Base-by-base conservation (phyloP, 2,888 invertebrate genomes). In the Biston betularia region DNA sequence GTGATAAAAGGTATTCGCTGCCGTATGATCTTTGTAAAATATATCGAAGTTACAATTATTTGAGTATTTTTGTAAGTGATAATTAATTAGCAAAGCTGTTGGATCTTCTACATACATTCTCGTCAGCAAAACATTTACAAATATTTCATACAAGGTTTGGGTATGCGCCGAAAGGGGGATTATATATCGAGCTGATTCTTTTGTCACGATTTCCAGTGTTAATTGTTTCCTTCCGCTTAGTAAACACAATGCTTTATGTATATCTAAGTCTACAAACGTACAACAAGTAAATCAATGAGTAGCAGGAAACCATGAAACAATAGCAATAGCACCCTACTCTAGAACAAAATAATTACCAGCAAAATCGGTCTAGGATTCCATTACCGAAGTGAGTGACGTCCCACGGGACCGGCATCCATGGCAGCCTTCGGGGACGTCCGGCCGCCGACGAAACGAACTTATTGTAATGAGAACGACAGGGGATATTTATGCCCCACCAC, bases 401-500 rank as follows among this genome's bases (percentile, higher is more conserved):
- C 89, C 91, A 68, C 65, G 89, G 88, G 92, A 88, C 75, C 70
- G 75, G 83, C 83, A 84, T 89, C 89, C 88, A 83, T 81, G 81
- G 81, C 86, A 81, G 83, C 85, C 88, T 85, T 75, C 74, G 70
- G 89, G 89, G 88, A 88, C 83, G 81, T 86, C 63, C 63, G 59
- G 58, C 67, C 55, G 12, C 64, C 60, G 58, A 48, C 53, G 49
- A 78, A 85, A 85, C 88, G 77, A 88, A 90, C 86, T 89, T 88
- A 90, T 91, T 90, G 90, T 92, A 92, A 92, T 91, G 91, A 92
- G 90, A 77, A 82, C 87, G 92, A 89, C 90, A 89, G 86, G 88
- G 80, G 91, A 92, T 93, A 93, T 92, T 93, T 93, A 92, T 92
- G 93, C 89, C 88, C 71, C 71, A 73, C 84, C 89, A 90, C 84